Base-by-base conservation (phyloP, 1,140 invertebrate genomes). In the Musca domestica region DNA sequence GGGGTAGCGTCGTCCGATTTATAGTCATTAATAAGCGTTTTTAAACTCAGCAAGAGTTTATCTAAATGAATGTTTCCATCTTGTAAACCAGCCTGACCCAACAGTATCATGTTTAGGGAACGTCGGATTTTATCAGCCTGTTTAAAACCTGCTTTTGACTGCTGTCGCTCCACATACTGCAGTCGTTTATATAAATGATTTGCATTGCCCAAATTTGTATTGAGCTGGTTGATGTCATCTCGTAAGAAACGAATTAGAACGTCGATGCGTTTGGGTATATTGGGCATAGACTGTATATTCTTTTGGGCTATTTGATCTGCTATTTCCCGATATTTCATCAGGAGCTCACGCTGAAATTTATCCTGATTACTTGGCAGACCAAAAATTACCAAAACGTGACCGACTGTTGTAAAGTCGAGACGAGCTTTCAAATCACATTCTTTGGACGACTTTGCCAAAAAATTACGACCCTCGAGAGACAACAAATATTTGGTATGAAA, bases 61-160 rank as follows among this genome's bases (percentile, higher is more conserved):
- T 73, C 81, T 19, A 86, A 68, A 72, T 85, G 83, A 54, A 75
- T 75, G 5, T 73, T 73, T n/a, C 85, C 85, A 70, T 84, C 83
- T 1, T 76, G 72, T 12, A 86, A 79, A 3, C 85, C 85, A 1
- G 84, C 85, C 74, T 86, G 84, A 0, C 85, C 85, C 4, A 86
- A 70, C 3, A 86, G 70, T 25, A 86, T 80, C 82, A 86, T 86
- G 69, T 86, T 86, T 0, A 86, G 67, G 64, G 75, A 82, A 74
- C 73, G 78, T 74, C 71, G 80, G 66, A 75, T 84, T 74, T 70
- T 72, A 52, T 74, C 84, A 74, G 68, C 77, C 51, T 81, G 74
- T 49, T 83, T 81, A 23, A 70, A 74, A 52, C 81, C 79, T 64
- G 82, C 83, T 58, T 85, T 85, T 0, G 77, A 78, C 56, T 85